Conservation (phyloP, 2,888 invertebrate species). For the Campoletis raptor region DNA sequence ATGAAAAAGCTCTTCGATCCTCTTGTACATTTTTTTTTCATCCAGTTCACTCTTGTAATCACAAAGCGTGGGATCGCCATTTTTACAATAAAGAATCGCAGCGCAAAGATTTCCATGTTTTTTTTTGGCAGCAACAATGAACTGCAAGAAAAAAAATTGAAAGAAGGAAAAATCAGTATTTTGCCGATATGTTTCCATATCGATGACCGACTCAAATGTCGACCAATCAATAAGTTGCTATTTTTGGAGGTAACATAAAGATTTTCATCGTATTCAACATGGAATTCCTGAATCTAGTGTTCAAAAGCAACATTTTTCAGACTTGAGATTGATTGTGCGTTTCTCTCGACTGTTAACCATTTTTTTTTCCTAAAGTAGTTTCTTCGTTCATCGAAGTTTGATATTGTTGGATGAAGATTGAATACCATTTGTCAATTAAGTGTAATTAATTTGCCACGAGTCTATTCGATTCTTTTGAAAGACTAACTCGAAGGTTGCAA, state of each 20-base stretch:
- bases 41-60: conserved; percentile 6
- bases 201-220: not conserved
- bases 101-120: not conserved
- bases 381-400: not conserved
- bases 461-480: not conserved
- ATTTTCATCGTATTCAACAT: not conserved
- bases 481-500: not conserved
- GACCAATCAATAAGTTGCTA: conserved; percentile 28
- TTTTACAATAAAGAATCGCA: conserved; percentile 11
- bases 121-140: not conserved
- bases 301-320: not conserved
- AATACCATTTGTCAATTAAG: not conserved
- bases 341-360: not conserved
- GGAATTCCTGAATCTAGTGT: not conserved
- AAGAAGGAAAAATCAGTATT: conserved; percentile 3
- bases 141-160: not conserved
- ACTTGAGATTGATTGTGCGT: not conserved
- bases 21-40: not conserved
- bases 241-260: not conserved
- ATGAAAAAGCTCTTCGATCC: conserved; percentile 36
- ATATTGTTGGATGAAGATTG: not conserved
- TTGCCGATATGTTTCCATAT: not conserved
- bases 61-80: not conserved
- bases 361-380: not conserved
- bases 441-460: not conserved